These are phyloP conservation scores for Heptranchias perlo DNA, from an alignment of 2,113 vertebrate species.

Conservation along the genomic window DNA sequence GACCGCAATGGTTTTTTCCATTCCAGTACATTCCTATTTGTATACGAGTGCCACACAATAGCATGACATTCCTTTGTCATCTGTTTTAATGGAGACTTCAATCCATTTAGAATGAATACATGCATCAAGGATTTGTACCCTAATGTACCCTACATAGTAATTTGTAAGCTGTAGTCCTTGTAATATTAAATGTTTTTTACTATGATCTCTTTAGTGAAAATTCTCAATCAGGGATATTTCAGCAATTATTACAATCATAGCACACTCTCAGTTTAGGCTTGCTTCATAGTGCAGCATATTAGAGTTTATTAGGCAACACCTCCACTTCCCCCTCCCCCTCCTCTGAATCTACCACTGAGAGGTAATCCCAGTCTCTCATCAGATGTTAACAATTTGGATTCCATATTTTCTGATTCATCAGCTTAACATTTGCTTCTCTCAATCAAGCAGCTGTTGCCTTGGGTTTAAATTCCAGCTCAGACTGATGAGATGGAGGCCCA, in stretches of 20 bases:
- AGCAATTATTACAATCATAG: background rate
- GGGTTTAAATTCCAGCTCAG: background rate
- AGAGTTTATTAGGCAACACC: background rate
- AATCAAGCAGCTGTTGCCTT: background rate
- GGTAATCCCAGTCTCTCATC: background rate
- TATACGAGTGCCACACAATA: background rate
- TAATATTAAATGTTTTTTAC: no score
- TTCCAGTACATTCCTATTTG: background rate
- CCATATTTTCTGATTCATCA: background rate
- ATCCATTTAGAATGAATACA: no score
- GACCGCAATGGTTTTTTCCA: background rate
- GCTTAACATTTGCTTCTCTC: background rate
- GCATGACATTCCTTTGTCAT: background rate
- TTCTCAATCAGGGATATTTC: background rate
- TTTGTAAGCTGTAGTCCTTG: no score
- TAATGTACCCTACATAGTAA: no score
- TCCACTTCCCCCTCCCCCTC: background rate
- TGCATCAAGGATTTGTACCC: no score
- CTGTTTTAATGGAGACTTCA: background rate
- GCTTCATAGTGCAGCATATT: background rate
- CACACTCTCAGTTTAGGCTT: background rate
- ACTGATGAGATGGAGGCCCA: background rate
- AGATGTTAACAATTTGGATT: background rate
- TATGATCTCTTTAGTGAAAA: background rate
- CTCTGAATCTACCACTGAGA: background rate